A percentile compares a stretch with the other conserved stretches of the same genome.
Evolutionary conservation across 2,888 invertebrate genomes (phyloP).

Genomic region (Ochlodes sylvanus): DNA sequence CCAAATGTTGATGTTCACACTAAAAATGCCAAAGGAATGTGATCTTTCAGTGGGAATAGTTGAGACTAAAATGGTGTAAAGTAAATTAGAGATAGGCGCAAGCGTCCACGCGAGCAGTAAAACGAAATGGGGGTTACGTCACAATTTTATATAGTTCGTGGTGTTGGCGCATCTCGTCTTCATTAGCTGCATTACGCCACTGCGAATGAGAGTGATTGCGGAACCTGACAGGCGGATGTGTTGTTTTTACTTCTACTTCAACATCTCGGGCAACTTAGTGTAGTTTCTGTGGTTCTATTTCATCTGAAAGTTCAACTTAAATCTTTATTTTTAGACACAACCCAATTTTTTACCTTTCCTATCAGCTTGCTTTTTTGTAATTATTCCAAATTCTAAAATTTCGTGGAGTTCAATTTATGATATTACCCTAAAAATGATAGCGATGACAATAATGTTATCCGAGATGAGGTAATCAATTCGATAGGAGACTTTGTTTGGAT

Average conservation of each 20-base stretch:
- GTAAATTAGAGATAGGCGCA: slow-evolving; percentile 21
- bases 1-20: slow-evolving; percentile 29
- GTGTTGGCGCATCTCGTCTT: slow-evolving; percentile 41
- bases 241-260: slow-evolving; percentile 26
- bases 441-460: slow-evolving; percentile 11
- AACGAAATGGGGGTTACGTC: slow-evolving; percentile 42
- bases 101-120: slow-evolving; percentile 17
- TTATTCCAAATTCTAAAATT: background rate
- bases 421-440: background rate
- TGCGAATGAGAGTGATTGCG: slow-evolving; percentile 64
- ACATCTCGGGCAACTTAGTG: slow-evolving; percentile 25
- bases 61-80: slow-evolving; percentile 14
- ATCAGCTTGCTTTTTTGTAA: background rate
- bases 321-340: too few relatives aligned
- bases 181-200: slow-evolving; percentile 46
- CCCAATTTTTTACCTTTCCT: too few relatives aligned
- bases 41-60: slow-evolving; percentile 8
- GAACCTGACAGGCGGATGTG: slow-evolving; percentile 47
- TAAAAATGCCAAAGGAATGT: slow-evolving; percentile 6
- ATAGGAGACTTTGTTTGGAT: slow-evolving; percentile 10
- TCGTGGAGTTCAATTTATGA: background rate
- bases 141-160: slow-evolving; percentile 39
- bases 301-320: too few relatives aligned
- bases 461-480: background rate
- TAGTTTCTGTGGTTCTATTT: slow-evolving; percentile 4